A percentile compares a stretch with the other conserved stretches of the same genome.
phyloP scores from a whole-genome alignment of 2,888 invertebrate species.

The Amphipoea lucens region DNA sequence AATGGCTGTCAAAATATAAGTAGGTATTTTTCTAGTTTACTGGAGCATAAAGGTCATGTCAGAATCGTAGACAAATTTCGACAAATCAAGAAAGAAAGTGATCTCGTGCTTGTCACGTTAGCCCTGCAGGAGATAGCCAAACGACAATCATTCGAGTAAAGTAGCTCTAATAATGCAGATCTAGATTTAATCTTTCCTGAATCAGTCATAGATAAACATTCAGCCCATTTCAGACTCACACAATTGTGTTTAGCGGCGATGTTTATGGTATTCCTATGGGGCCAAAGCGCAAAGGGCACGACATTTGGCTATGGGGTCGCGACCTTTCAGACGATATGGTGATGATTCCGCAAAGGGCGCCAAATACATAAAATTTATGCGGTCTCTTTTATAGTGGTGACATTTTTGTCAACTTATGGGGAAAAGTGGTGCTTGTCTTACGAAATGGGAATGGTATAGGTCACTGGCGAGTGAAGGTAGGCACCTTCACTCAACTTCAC shows the following conservation, averaged over 20 bases:
- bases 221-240: background rate
- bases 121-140: background rate
- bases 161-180: background rate
- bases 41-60: too few relatives aligned
- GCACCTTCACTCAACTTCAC: too few relatives aligned
- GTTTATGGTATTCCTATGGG: slow-evolving; percentile 70
- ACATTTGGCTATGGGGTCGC: slow-evolving; percentile 83
- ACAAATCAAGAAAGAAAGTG: background rate
- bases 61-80: background rate
- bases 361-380: slow-evolving; percentile 79
- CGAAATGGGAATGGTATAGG: slow-evolving; percentile 47
- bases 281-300: slow-evolving; percentile 82
- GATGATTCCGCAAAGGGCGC: slow-evolving; percentile 80
- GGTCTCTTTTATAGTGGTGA: slow-evolving; percentile 78
- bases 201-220: background rate
- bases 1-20: background rate
- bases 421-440: slow-evolving; percentile 40
- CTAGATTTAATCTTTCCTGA: background rate
- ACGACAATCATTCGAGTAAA: background rate
- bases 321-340: slow-evolving; percentile 81
- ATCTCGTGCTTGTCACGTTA: too few relatives aligned
- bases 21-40: background rate
- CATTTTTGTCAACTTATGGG: slow-evolving; percentile 74
- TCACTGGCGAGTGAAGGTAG: background rate
- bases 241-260: slow-evolving; percentile 51